Conservation (phyloP, 1,140 invertebrate species). For the Lucilia cuprina region DNA sequence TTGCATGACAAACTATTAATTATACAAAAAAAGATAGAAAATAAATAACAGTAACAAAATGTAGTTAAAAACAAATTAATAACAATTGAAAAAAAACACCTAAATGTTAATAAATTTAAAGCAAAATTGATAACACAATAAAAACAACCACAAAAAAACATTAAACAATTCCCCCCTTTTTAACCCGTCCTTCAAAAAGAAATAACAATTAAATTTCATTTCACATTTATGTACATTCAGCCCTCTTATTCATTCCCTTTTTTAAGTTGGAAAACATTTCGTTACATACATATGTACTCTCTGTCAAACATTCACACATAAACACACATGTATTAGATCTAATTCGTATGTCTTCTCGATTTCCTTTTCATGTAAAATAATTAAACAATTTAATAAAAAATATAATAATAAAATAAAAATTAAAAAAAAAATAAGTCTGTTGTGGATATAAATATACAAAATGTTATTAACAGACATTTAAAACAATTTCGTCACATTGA, state of each 20-base stretch:
- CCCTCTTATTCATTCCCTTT: too few species aligned
- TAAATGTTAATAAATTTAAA: conserved; percentile 19
- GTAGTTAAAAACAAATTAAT: conserved; percentile 1
- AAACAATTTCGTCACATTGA: conserved; percentile 55
- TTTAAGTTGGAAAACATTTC: too few species aligned
- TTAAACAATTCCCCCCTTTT: neutral
- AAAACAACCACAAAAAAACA: neutral
- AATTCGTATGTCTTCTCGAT: neutral
- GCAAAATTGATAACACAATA: neutral
- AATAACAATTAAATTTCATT: neutral
- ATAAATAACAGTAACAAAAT: neutral
- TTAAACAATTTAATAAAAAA: neutral
- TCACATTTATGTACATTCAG: neutral
- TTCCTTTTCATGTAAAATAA: neutral
- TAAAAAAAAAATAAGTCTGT: conserved; percentile 12
- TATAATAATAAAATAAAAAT: neutral
- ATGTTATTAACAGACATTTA: conserved; percentile 19
- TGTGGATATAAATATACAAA: conserved; percentile 3
- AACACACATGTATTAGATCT: neutral
- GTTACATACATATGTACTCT: neutral
- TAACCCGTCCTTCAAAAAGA: neutral
- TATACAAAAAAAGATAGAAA: neutral
- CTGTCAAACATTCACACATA: neutral
- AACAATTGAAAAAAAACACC: neutral
- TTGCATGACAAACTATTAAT: conserved; percentile 25